phyloP scores from a whole-genome alignment of 2,113 vertebrate species.

The Dasyornis broadbenti region DNA sequence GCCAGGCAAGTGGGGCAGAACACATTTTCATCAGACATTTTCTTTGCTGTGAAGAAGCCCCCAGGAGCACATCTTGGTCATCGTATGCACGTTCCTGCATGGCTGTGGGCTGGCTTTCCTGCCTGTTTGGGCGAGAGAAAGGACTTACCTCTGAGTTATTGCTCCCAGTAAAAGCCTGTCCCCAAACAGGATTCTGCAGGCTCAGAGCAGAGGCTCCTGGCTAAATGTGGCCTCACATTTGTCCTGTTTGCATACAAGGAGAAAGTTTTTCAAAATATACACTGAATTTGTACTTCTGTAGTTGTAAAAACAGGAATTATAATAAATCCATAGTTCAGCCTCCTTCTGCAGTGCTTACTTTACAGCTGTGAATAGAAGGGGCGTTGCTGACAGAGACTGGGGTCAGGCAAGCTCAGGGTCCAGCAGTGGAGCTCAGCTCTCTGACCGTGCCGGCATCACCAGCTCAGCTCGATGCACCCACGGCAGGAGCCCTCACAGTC shows the following conservation, averaged over 20 bases:
- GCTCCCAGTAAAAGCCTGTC: neutral
- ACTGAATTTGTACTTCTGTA: neutral
- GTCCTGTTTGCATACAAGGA: neutral
- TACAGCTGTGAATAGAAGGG: accelerated
- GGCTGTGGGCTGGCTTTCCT: neutral
- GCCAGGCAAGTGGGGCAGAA: neutral
- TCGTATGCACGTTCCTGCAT: too few species aligned
- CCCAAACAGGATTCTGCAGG: neutral
- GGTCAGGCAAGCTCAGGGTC: accelerated
- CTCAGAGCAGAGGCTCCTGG: neutral
- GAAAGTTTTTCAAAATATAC: neutral
- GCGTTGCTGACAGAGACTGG: accelerated
- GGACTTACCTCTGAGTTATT: neutral
- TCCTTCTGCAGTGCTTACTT: neutral
- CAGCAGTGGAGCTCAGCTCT: accelerated
- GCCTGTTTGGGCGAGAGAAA: accelerated
- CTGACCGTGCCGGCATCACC: accelerated
- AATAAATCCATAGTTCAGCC: neutral
- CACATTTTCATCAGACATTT: neutral
- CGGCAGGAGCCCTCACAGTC: neutral
- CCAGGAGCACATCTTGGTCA: accelerated
- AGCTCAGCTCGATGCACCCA: accelerated
- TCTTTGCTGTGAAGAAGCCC: neutral
- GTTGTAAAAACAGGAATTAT: accelerated
- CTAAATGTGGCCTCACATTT: neutral